Conservation (phyloP, 2,113 vertebrate genomes). For the Verasper variegatus region DNA sequence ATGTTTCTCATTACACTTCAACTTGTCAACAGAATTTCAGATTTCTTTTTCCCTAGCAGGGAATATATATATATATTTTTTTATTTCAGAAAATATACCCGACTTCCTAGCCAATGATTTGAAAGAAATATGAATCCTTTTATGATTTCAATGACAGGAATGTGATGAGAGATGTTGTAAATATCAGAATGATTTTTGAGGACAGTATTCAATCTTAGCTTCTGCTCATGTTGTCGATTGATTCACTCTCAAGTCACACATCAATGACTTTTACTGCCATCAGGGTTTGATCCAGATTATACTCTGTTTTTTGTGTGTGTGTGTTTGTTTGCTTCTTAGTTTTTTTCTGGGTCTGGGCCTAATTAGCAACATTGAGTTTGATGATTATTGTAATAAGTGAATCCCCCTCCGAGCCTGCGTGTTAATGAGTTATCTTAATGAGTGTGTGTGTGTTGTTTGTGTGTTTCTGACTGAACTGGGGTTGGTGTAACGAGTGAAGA, state of each 20-base stretch:
- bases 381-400: constrained; percentile 53
- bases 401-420: constrained; percentile 40
- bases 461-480: constrained; percentile 25
- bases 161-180: not conserved
- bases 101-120: not conserved
- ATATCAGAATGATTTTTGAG: not conserved
- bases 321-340: constrained; percentile 13
- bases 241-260: not conserved
- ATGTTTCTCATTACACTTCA: no score
- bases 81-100: no score
- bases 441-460: constrained; percentile 11
- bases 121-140: not conserved
- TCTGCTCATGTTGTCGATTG: not conserved
- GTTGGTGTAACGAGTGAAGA: not conserved
- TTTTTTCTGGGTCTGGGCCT: constrained; percentile 16
- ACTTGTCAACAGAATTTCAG: no score
- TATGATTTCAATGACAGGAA: not conserved
- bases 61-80: no score
- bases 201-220: not conserved
- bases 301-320: not conserved
- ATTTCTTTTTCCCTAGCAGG: no score
- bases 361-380: constrained; percentile 55
- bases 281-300: not conserved
- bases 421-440: constrained; percentile 60
- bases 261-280: not conserved